Conservation (phyloP, 1,140 invertebrate species). For the Dermatophagoides farinae region DNA sequence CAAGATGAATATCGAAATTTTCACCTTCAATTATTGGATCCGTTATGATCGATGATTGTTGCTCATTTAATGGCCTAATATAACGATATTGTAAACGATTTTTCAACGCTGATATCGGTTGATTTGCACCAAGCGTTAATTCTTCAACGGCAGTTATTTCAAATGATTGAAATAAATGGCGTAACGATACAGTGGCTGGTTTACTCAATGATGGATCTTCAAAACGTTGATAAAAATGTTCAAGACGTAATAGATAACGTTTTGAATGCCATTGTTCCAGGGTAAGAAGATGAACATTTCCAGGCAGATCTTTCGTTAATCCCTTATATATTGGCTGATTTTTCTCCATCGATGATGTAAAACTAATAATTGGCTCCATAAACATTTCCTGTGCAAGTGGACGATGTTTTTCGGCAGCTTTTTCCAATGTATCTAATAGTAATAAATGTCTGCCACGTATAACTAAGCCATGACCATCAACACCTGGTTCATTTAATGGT, state of each 20-base stretch:
- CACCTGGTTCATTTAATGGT: slow-evolving; percentile 62
- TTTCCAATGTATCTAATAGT: slow-evolving; percentile 17
- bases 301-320: slow-evolving; percentile 35
- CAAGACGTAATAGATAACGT: slow-evolving; percentile 56
- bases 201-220: slow-evolving; percentile 37
- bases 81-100: slow-evolving; percentile 15
- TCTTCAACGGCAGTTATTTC: slow-evolving; percentile 37
- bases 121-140: slow-evolving; percentile 46
- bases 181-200: slow-evolving; percentile 28
- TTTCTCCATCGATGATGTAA: slow-evolving; percentile 18
- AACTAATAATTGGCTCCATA: slow-evolving; percentile 28
- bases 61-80: neutral
- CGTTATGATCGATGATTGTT: neutral
- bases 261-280: slow-evolving; percentile 54
- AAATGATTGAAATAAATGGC: slow-evolving; percentile 37
- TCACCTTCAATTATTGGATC: neutral
- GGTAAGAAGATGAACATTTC: slow-evolving; percentile 61
- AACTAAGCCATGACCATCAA: slow-evolving; percentile 45
- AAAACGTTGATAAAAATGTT: slow-evolving; percentile 57
- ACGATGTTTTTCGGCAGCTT: slow-evolving; percentile 27
- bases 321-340: slow-evolving; percentile 31
- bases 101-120: slow-evolving; percentile 26
- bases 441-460: slow-evolving; percentile 46
- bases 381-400: slow-evolving; percentile 27
- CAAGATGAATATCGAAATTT: slow-evolving; percentile 26